These are phyloP conservation scores for Dromiciops gliroides DNA, from an alignment of 2,113 vertebrate genomes.

Conservation along the genomic window DNA sequence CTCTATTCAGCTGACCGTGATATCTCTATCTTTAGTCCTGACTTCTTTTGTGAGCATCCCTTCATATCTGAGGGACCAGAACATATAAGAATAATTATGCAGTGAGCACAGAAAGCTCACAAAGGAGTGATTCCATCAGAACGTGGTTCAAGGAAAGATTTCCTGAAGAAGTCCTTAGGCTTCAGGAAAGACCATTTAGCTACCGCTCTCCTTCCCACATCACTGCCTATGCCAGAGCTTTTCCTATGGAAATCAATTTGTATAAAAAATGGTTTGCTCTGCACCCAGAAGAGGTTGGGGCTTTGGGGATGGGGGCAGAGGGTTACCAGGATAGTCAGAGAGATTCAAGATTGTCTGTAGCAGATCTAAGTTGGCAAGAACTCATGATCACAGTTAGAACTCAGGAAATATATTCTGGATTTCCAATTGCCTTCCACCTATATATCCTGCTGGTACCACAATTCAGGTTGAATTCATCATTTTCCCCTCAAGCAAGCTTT, in stretches of 20 bases:
- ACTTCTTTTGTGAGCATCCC: neutral
- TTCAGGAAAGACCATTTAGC: neutral
- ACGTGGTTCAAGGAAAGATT: neutral
- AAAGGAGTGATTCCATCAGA: neutral
- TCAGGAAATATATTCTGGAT: constrained; percentile 12
- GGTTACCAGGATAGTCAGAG: neutral
- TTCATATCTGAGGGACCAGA: neutral
- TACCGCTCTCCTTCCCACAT: neutral
- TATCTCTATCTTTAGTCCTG: neutral
- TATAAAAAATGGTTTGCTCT: neutral
- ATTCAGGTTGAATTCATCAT: neutral
- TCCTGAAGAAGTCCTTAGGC: neutral
- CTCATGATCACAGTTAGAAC: neutral
- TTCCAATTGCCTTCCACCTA: neutral
- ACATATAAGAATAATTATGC: neutral
- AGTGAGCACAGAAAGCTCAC: neutral
- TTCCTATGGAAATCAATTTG: neutral
- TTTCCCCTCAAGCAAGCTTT: neutral
- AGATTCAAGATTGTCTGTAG: neutral
- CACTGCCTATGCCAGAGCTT: neutral
- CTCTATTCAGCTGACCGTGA: neutral
- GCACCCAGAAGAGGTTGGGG: neutral
- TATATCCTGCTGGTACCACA: neutral
- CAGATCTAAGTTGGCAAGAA: constrained; percentile 26
- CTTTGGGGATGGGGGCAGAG: neutral